Conservation (phyloP, 1,140 invertebrate species). For the Neomicropteryx cornuta region DNA sequence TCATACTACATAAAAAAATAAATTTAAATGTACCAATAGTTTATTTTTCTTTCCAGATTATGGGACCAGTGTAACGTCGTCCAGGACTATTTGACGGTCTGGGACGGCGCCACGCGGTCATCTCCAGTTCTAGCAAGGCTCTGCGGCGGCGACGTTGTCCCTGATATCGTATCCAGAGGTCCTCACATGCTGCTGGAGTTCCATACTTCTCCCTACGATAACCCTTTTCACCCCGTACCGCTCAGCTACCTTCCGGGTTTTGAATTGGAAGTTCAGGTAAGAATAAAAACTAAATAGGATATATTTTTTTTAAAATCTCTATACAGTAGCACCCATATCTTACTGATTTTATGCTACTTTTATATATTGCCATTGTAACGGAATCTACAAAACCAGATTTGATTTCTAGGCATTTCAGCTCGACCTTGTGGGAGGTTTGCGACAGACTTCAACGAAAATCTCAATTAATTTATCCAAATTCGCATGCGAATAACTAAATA, state of each 20-base stretch:
- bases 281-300: too few relatives aligned
- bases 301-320: slow-evolving; percentile 6
- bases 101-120: slow-evolving; percentile 61
- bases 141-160: slow-evolving; percentile 72
- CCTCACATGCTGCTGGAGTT: slow-evolving; percentile 71
- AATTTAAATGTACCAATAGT: too few relatives aligned
- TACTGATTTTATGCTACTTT: not conserved
- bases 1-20: too few relatives aligned
- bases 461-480: too few relatives aligned
- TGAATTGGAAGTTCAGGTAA: slow-evolving; percentile 67
- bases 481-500: too few relatives aligned
- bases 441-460: too few relatives aligned
- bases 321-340: slow-evolving; percentile 5
- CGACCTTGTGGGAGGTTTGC: too few relatives aligned
- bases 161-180: slow-evolving; percentile 67
- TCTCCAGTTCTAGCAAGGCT: slow-evolving; percentile 65
- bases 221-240: slow-evolving; percentile 68
- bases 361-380: too few relatives aligned
- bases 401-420: too few relatives aligned
- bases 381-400: too few relatives aligned
- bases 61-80: slow-evolving; percentile 74
- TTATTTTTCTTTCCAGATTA: slow-evolving; percentile 41
- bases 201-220: slow-evolving; percentile 70
- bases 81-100: slow-evolving; percentile 71
- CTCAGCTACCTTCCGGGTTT: slow-evolving; percentile 69